Evolutionary conservation across 1,140 invertebrate genomes (phyloP).

Genomic region (Protaetia brevitarsis): DNA sequence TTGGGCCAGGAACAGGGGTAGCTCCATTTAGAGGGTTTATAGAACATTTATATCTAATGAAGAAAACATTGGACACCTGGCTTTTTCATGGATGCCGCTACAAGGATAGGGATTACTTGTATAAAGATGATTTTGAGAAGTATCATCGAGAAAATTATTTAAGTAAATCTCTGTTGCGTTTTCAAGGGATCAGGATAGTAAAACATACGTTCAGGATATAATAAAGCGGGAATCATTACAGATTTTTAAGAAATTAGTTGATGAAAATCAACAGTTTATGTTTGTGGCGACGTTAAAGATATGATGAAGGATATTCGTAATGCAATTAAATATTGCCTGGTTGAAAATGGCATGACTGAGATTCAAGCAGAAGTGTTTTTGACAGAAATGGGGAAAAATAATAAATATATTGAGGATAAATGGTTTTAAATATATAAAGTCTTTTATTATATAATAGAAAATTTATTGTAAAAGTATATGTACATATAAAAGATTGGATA

Average conservation of each 20-base stretch:
- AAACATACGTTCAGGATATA: slow-evolving; percentile 62
- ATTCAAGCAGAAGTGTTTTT: slow-evolving; percentile 48
- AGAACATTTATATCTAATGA: slow-evolving; percentile 51
- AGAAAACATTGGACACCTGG: slow-evolving; percentile 51
- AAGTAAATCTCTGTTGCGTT: slow-evolving; percentile 60
- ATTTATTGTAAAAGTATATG: slow-evolving; percentile 18
- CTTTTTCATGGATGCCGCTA: slow-evolving; percentile 78
- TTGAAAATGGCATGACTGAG: slow-evolving; percentile 45
- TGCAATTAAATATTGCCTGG: slow-evolving; percentile 56
- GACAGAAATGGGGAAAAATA: slow-evolving; percentile 48
- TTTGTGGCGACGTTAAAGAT: slow-evolving; percentile 75
- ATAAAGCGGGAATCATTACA: slow-evolving; percentile 55
- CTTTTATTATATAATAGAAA: neutral
- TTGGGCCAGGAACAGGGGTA: slow-evolving; percentile 80
- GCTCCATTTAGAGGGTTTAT: slow-evolving; percentile 74
- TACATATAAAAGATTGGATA: slow-evolving; percentile 7
- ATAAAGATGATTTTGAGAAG: slow-evolving; percentile 55
- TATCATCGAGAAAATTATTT: slow-evolving; percentile 54
- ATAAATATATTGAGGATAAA: slow-evolving; percentile 55
- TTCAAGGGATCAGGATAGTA: slow-evolving; percentile 57
- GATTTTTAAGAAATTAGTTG: slow-evolving; percentile 58
- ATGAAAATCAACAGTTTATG: slow-evolving; percentile 59
- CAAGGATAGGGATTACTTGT: slow-evolving; percentile 62
- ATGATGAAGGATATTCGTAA: slow-evolving; percentile 69
- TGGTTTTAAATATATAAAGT: slow-evolving; percentile 51